These are phyloP conservation scores for Nymphalis urticae DNA, from an alignment of 2,888 invertebrate species.

Conservation along the genomic window DNA sequence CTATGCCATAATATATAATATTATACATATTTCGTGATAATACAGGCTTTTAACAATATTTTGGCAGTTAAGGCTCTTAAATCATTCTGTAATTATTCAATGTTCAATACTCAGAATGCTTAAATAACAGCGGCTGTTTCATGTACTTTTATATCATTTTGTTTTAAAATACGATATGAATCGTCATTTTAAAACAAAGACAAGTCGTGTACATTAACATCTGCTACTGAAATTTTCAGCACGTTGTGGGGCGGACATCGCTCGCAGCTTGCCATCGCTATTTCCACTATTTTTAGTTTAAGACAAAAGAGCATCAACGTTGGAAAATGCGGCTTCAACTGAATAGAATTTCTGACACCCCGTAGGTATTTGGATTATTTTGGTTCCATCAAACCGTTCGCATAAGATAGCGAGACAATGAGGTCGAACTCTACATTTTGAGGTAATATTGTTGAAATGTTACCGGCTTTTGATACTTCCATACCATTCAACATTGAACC, in stretches of 20 bases:
- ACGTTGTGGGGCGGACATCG: conserved; percentile 21
- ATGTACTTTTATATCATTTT: conserved; percentile 7
- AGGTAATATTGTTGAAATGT: conserved; percentile 9
- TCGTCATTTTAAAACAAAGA: conserved; percentile 22
- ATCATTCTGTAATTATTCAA: background rate
- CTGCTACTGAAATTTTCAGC: conserved; percentile 24
- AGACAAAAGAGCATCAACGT: conserved; percentile 33
- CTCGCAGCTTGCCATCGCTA: conserved; percentile 27
- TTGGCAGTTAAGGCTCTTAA: too few relatives aligned
- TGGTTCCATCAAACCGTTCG: conserved; percentile 12
- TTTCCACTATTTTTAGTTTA: conserved; percentile 38
- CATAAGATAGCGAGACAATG: conserved; percentile 13
- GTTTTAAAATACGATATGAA: conserved; percentile 8
- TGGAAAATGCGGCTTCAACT: conserved; percentile 27
- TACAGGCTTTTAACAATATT: too few relatives aligned
- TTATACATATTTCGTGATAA: too few relatives aligned
- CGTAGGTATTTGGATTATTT: conserved; percentile 21
- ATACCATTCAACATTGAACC: background rate
- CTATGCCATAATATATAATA: too few relatives aligned
- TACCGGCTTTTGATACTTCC: conserved; percentile 1
- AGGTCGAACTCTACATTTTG: conserved; percentile 14
- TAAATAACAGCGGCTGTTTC: background rate
- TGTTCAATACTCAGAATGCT: background rate
- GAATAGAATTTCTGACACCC: conserved; percentile 22
- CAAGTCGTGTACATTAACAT: conserved; percentile 24